phyloP scores from a whole-genome alignment of 2,888 invertebrate species.

The Oxyteleia sp. region DNA sequence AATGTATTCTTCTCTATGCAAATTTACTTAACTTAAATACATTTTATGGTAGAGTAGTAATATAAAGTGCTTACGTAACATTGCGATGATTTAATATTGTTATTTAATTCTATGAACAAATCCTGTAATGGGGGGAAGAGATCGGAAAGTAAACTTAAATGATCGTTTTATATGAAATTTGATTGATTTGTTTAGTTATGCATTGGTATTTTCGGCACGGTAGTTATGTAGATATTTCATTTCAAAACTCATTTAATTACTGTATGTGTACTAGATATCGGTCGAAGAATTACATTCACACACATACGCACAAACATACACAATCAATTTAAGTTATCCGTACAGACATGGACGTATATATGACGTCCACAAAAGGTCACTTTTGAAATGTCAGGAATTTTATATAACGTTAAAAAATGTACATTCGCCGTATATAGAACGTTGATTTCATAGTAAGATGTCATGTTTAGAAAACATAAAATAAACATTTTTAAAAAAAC shows the following conservation, averaged over 20 bases:
- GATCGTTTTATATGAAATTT: constrained; percentile 46
- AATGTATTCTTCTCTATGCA: constrained; percentile 52
- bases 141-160: constrained; percentile 51
- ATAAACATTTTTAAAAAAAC: too few relatives aligned
- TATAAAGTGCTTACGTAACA: constrained; percentile 23
- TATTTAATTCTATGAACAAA: constrained; percentile 47
- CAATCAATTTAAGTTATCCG: too few relatives aligned
- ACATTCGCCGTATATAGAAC: too few relatives aligned
- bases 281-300: constrained; percentile 4
- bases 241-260: constrained; percentile 43
- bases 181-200: constrained; percentile 47
- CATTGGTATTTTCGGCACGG: constrained; percentile 39
- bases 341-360: too few relatives aligned
- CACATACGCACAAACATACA: too few relatives aligned
- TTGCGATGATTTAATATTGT: constrained; percentile 55
- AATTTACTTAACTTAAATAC: constrained; percentile 53
- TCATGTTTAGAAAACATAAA: too few relatives aligned
- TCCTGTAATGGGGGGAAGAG: constrained; percentile 25
- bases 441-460: too few relatives aligned
- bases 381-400: too few relatives aligned
- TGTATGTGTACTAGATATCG: constrained; percentile 7
- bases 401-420: too few relatives aligned
- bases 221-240: constrained; percentile 42
- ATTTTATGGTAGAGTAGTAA: constrained; percentile 30
- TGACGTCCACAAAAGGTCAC: too few relatives aligned